These are phyloP conservation scores for Acronicta alni DNA, from an alignment of 2,888 invertebrate species.

Conservation along the genomic window DNA sequence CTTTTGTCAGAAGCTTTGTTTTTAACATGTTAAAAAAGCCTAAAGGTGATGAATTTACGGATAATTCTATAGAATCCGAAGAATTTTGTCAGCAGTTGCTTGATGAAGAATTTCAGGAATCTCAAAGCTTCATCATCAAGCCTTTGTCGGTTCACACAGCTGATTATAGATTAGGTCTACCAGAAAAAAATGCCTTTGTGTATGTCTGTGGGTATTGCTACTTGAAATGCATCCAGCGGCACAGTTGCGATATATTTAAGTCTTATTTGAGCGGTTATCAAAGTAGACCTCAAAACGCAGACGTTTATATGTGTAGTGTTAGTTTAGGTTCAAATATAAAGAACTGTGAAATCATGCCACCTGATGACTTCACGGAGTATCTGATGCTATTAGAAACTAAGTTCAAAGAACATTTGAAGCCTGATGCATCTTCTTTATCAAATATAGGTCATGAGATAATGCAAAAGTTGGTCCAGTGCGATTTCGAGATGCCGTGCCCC, in stretches of 20 bases:
- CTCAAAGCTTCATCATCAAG: slow-evolving; percentile 6
- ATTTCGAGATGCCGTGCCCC: slow-evolving; percentile 47
- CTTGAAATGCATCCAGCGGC: slow-evolving; percentile 43
- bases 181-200: slow-evolving; percentile 45
- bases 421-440: slow-evolving; percentile 27
- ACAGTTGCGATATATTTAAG: slow-evolving; percentile 43
- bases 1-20: slow-evolving; percentile 41
- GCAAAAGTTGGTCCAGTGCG: slow-evolving; percentile 32
- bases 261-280: slow-evolving; percentile 17
- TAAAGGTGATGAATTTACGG: slow-evolving; percentile 15
- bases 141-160: slow-evolving; percentile 37
- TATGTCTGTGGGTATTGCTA: slow-evolving; percentile 47
- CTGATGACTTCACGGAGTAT: slow-evolving; percentile 41
- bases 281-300: not conserved
- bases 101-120: slow-evolving; percentile 22
- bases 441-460: slow-evolving; percentile 46
- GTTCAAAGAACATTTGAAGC: slow-evolving; percentile 42
- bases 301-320: slow-evolving; percentile 8
- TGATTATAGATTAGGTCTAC: slow-evolving; percentile 44
- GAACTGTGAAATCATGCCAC: slow-evolving; percentile 34
- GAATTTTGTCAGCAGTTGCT: slow-evolving; percentile 30
- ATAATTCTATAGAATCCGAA: slow-evolving; percentile 24
- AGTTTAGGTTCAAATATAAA: slow-evolving; percentile 13
- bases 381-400: slow-evolving; percentile 45
- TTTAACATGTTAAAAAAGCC: slow-evolving; percentile 46